Percentiles rank a stretch among this genome's conserved stretches.
Conservation (phyloP, 2,888 invertebrate species). For the Eristalis arbustorum region DNA sequence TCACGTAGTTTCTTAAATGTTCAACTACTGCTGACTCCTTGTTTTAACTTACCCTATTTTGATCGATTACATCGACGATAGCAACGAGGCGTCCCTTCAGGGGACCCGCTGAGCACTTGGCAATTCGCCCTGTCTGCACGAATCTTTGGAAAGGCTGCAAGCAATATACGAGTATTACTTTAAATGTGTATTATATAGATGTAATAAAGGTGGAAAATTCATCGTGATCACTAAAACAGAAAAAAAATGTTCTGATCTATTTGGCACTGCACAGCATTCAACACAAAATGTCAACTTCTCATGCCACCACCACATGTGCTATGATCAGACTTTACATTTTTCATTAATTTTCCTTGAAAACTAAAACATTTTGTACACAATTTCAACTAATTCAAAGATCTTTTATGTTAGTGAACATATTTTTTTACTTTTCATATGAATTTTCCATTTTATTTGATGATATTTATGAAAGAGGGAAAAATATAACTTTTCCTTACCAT, state of each 20-base stretch:
- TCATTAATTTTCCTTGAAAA: background rate
- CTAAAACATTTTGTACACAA: background rate
- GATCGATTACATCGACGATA: slow-evolving; percentile 98
- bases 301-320: slow-evolving; percentile 49
- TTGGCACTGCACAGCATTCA: slow-evolving; percentile 26
- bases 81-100: slow-evolving; percentile 94
- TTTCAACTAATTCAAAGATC: background rate
- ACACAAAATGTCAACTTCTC: slow-evolving; percentile 58
- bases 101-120: slow-evolving; percentile 94
- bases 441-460: slow-evolving; percentile 73
- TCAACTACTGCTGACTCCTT: background rate
- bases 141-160: slow-evolving; percentile 92
- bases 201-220: slow-evolving; percentile 37
- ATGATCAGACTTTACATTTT: background rate
- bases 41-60: slow-evolving; percentile 87
- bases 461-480: slow-evolving; percentile 72
- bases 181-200: background rate
- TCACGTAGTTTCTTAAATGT: slow-evolving; percentile 71
- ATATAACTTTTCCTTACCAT: slow-evolving; percentile 77
- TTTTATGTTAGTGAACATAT: slow-evolving; percentile 70
- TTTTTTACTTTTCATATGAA: slow-evolving; percentile 68
- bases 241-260: slow-evolving; percentile 1
- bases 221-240: background rate
- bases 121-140: slow-evolving; percentile 98
- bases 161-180: background rate